Evolutionary conservation across 2,797 vertebrate genomes (phyloP).

Genomic region (Podargus strigoides): DNA sequence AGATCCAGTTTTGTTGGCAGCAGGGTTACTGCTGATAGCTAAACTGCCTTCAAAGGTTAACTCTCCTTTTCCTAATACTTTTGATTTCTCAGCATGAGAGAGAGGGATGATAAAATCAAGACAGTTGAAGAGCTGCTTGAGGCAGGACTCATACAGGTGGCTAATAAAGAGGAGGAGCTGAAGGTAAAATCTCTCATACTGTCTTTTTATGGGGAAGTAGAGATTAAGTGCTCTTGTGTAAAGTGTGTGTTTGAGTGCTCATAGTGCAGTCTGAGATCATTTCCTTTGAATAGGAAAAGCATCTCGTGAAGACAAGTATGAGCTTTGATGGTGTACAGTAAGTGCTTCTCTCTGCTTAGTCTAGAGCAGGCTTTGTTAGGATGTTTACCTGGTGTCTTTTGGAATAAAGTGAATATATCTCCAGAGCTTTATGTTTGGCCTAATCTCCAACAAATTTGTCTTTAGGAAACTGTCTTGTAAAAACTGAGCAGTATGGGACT

Average conservation of each 20-base stretch:
- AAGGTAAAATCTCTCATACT: constrained; percentile 75
- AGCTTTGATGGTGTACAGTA: not conserved
- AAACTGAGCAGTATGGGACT: not conserved
- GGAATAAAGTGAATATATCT: not conserved
- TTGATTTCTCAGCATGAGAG: constrained; percentile 78
- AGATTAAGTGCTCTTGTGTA: not conserved
- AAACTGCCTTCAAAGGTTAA: not conserved
- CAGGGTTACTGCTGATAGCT: not conserved
- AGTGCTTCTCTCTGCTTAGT: not conserved
- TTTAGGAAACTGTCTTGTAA: not conserved
- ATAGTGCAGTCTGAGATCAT: not conserved
- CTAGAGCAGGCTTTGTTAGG: not conserved
- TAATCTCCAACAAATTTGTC: not conserved
- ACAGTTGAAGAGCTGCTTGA: constrained; percentile 91
- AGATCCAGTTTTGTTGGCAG: not conserved
- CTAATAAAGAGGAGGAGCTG: constrained; percentile 91
- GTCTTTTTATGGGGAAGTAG: not conserved
- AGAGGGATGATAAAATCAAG: constrained; percentile 93
- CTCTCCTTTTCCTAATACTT: not conserved
- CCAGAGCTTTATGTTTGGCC: not conserved
- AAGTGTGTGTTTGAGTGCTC: not conserved
- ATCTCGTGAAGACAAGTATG: not conserved
- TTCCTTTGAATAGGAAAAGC: not conserved
- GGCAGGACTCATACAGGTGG: constrained; percentile 91
- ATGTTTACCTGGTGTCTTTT: not conserved